Percentiles rank a stretch among this genome's conserved stretches.
These are phyloP conservation scores for Creontiades dilutus DNA, from an alignment of 2,888 invertebrate species.

Conservation along the genomic window DNA sequence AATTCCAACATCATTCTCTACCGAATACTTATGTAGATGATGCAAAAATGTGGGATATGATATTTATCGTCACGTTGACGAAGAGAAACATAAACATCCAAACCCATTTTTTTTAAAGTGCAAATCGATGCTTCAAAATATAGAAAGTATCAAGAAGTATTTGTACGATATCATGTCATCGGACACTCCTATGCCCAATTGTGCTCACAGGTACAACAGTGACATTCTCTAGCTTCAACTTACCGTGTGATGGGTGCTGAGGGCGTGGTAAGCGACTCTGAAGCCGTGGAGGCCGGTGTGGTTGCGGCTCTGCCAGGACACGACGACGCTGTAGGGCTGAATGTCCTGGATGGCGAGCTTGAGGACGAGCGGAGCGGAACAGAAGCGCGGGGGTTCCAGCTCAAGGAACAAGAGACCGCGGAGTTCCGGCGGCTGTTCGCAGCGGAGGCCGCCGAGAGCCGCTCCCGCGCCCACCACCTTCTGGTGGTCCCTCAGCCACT, in stretches of 20 bases:
- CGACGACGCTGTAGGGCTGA: slow-evolving; percentile 90
- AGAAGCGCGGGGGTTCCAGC: slow-evolving; percentile 89
- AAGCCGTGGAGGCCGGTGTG: slow-evolving; percentile 91
- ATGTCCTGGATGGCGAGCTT: slow-evolving; percentile 93
- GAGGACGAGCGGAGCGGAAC: slow-evolving; percentile 89
- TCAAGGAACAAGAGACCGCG: slow-evolving; percentile 88
- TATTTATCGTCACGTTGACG: too few relatives aligned
- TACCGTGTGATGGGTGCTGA: slow-evolving; percentile 80
- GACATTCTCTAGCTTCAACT: slow-evolving; percentile 7
- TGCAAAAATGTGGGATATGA: too few relatives aligned
- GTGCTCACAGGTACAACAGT: slow-evolving; percentile 7
- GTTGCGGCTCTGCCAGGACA: slow-evolving; percentile 94
- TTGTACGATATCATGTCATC: too few relatives aligned
- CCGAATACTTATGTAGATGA: too few relatives aligned
- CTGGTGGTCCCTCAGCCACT: slow-evolving; percentile 93
- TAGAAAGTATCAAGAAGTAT: too few relatives aligned
- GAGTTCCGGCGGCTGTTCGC: slow-evolving; percentile 90
- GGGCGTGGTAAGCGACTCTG: slow-evolving; percentile 90
- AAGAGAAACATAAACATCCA: too few relatives aligned
- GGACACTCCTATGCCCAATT: too few relatives aligned
- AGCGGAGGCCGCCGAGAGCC: slow-evolving; percentile 81
- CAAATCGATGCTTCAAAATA: too few relatives aligned
- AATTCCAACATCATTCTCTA: too few relatives aligned
- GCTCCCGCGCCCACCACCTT: slow-evolving; percentile 81
- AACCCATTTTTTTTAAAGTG: too few relatives aligned